Conservation (phyloP, 2,113 vertebrate genomes). For the Falco punctatus region DNA sequence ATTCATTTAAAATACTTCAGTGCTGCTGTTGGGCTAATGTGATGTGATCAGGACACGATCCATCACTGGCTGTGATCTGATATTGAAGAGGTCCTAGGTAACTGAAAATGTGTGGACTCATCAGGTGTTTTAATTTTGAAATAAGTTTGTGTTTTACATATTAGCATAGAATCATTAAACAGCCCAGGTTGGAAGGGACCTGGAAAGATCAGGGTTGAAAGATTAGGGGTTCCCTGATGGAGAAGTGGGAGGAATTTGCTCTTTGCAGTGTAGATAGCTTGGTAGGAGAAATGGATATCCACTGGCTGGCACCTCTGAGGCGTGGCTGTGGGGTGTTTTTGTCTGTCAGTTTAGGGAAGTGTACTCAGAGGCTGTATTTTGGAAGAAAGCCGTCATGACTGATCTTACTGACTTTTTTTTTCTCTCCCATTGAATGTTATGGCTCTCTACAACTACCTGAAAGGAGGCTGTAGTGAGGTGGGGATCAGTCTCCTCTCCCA, state of each 20-base stretch:
- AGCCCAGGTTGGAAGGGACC: not conserved
- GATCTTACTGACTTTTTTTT: not conserved
- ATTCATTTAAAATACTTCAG: not conserved
- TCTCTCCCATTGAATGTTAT: not conserved
- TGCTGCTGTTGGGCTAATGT: not conserved
- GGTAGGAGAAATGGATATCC: not conserved
- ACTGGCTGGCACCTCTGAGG: not conserved
- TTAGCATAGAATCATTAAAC: not conserved
- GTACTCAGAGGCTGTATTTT: not conserved
- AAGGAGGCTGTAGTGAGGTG: too few species aligned
- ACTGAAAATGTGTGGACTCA: not conserved
- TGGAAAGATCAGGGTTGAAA: not conserved
- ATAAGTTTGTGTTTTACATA: not conserved
- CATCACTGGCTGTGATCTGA: not conserved
- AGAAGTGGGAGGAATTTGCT: not conserved
- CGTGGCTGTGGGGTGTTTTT: accelerated
- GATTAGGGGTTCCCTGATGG: not conserved
- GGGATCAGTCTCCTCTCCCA: too few species aligned
- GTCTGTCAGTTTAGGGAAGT: not conserved
- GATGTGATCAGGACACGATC: not conserved
- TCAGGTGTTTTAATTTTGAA: not conserved
- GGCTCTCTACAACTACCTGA: too few species aligned
- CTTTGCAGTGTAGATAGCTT: not conserved
- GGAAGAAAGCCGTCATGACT: not conserved
- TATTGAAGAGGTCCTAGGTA: not conserved